Evolutionary conservation across 2,113 vertebrate genomes (phyloP).

Genomic region (Phalacrocorax carbo): DNA sequence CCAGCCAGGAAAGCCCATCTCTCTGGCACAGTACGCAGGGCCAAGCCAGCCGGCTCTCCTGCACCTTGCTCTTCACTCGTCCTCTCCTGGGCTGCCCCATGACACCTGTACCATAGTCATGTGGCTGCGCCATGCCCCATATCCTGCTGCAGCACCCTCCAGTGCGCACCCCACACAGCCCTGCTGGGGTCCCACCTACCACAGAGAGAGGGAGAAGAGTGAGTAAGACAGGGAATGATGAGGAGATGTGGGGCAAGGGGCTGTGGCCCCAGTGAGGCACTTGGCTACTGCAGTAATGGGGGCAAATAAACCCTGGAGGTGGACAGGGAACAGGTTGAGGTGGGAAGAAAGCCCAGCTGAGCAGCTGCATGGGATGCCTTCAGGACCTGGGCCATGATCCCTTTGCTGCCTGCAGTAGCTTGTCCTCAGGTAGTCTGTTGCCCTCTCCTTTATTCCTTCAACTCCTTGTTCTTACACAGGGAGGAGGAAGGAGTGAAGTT

Average conservation of each 20-base stretch:
- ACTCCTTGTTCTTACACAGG: background rate
- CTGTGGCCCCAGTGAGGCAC: background rate
- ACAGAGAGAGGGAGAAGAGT: background rate
- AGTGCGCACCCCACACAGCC: background rate
- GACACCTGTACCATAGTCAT: background rate
- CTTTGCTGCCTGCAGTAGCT: background rate
- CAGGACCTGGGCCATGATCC: background rate
- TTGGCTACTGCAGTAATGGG: background rate
- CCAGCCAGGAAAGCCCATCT: slow-evolving; percentile 14
- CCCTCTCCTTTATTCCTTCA: background rate
- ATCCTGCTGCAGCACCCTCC: background rate
- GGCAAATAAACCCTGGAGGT: background rate
- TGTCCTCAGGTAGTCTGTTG: background rate
- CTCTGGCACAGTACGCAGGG: background rate
- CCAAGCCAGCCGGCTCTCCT: background rate
- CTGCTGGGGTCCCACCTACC: background rate
- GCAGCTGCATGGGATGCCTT: background rate
- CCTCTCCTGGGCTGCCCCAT: background rate
- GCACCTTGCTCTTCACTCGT: background rate
- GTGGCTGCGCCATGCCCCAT: background rate
- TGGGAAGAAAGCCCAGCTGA: background rate
- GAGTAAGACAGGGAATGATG: background rate
- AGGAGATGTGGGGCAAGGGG: background rate
- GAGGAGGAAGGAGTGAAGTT: background rate
- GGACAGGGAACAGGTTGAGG: background rate